phyloP scores from a whole-genome alignment of 2,113 vertebrate species.

The Callipepla squamata region DNA sequence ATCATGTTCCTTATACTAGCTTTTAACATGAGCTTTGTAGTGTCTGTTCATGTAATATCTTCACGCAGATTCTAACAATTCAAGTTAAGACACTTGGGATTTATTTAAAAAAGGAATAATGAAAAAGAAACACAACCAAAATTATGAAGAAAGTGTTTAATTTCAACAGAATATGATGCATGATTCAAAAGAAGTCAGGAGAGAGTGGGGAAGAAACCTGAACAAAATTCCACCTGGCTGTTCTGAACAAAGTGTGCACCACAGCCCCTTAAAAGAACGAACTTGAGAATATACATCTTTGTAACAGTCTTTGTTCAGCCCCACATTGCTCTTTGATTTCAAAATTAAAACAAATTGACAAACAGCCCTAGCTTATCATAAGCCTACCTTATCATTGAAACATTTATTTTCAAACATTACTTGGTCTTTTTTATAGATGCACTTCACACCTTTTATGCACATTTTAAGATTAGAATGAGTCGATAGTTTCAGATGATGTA shows the following conservation, averaged over 20 bases:
- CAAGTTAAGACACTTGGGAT: not conserved
- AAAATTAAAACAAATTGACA: constrained; percentile 3
- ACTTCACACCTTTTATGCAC: not conserved
- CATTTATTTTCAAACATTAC: not conserved
- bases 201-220: not conserved
- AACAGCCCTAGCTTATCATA: not conserved
- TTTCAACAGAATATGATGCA: not conserved
- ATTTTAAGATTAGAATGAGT: not conserved
- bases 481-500: not conserved
- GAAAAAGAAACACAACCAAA: not conserved
- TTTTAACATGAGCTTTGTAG: not conserved
- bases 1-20: not conserved
- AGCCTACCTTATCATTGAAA: not conserved
- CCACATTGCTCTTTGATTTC: not conserved
- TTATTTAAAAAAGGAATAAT: not conserved
- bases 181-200: not conserved
- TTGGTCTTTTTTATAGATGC: not conserved
- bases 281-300: not conserved
- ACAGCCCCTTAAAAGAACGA: not conserved
- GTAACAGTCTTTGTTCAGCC: not conserved
- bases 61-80: not conserved
- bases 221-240: not conserved
- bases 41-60: not conserved
- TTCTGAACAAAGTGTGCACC: not conserved
- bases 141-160: not conserved